phyloP scores from a whole-genome alignment of 2,797 vertebrate species.

The Chaunax sp. region DNA sequence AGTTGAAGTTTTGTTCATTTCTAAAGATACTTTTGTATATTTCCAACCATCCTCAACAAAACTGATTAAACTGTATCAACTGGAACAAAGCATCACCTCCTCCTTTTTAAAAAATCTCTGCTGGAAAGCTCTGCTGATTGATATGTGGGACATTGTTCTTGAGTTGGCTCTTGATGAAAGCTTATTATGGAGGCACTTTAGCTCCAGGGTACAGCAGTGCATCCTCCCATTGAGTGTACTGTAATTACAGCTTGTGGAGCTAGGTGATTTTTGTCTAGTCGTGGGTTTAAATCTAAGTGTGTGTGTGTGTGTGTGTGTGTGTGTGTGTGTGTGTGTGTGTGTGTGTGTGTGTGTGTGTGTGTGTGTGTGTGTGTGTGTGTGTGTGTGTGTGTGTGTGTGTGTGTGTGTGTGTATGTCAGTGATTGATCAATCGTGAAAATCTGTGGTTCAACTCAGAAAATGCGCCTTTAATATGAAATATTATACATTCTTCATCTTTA shows the following conservation, averaged over 20 bases:
- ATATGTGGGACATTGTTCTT: slow-evolving; percentile 57
- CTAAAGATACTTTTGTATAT: slow-evolving; percentile 22
- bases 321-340: too few relatives aligned
- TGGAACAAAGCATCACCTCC: slow-evolving; percentile 10
- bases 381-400: too few relatives aligned
- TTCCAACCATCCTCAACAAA: slow-evolving; percentile 3
- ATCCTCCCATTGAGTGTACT: slow-evolving; percentile 51
- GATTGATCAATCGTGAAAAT: slow-evolving; percentile 20
- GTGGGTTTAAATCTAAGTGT: slow-evolving; percentile 30
- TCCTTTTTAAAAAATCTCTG: background rate
- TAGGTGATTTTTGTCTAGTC: slow-evolving; percentile 35
- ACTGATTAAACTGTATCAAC: slow-evolving; percentile 65
- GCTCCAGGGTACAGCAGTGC: slow-evolving; percentile 45
- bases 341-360: too few relatives aligned
- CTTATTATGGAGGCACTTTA: slow-evolving; percentile 59
- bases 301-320: too few relatives aligned
- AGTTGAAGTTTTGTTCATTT: background rate
- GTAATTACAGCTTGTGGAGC: slow-evolving; percentile 62
- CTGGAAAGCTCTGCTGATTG: slow-evolving; percentile 28
- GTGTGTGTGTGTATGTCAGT: slow-evolving; percentile 1
- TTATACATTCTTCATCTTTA: background rate
- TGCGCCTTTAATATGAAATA: slow-evolving; percentile 17
- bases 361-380: too few relatives aligned
- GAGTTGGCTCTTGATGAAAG: slow-evolving; percentile 59
- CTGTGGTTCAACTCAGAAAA: slow-evolving; percentile 10